Percentiles rank a stretch among this genome's conserved stretches.
phyloP scores from a whole-genome alignment of 37 sponge, comb jelly and placozoan species.

The Halichondria panicea region DNA sequence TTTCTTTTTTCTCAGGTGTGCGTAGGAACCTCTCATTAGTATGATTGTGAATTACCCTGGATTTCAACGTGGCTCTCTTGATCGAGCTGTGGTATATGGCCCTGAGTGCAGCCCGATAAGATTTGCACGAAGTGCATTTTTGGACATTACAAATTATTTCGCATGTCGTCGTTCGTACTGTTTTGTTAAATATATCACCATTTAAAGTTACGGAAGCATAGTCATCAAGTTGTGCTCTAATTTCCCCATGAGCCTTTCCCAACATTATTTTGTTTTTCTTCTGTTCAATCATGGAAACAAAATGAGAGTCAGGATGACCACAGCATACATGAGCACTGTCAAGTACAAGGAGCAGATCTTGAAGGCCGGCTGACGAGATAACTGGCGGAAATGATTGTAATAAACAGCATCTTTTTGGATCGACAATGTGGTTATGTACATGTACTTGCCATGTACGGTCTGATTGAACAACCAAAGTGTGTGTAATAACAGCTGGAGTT shows the following conservation, averaged over 20 bases:
- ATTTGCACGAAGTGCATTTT: conserved; percentile 15
- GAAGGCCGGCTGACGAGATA: no score
- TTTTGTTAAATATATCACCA: neutral
- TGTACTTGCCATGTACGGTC: no score
- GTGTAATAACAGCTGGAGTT: no score
- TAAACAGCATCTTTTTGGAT: no score
- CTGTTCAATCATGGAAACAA: conserved; percentile 9
- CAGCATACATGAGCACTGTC: neutral
- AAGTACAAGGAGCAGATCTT: conserved; percentile 1
- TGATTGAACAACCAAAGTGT: no score
- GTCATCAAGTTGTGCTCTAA: neutral
- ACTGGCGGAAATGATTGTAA: no score
- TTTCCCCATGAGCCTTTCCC: conserved; percentile 2
- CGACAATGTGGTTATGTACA: no score
- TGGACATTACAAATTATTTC: neutral
- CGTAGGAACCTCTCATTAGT: conserved; percentile 11
- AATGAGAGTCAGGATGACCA: conserved; percentile 34
- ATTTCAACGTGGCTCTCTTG: neutral
- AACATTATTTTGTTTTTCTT: conserved; percentile 14
- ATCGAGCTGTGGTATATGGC: conserved; percentile 20
- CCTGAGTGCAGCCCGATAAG: conserved; percentile 11
- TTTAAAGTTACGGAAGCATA: neutral
- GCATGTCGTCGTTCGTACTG: conserved; percentile 24
- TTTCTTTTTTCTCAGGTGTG: conserved; percentile 31
- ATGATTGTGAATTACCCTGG: neutral